Conservation (phyloP, 1,140 invertebrate species). For the Conus betulinus region DNA sequence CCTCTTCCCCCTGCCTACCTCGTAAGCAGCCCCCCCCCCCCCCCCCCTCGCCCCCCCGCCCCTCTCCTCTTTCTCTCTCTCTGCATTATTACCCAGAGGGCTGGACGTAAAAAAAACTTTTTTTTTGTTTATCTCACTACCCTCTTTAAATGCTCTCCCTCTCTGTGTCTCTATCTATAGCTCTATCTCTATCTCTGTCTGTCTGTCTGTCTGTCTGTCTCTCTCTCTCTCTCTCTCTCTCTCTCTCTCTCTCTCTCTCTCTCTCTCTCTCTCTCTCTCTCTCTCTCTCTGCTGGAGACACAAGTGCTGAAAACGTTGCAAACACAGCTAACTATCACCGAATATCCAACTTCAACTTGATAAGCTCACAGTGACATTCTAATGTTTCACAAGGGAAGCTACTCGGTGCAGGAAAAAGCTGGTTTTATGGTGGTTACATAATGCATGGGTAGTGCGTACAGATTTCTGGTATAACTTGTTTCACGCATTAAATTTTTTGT, state of each 20-base stretch:
- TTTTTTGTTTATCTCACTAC: too few relatives aligned
- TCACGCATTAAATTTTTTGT: too few relatives aligned
- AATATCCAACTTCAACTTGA: too few relatives aligned
- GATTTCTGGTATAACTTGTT: too few relatives aligned
- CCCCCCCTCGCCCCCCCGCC: neutral
- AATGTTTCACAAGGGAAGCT: too few relatives aligned
- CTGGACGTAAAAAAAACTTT: too few relatives aligned
- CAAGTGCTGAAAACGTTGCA: too few relatives aligned
- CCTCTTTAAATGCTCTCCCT: neutral
- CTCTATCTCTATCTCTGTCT: neutral
- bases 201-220: neutral
- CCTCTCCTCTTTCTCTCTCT: neutral
- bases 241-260: constrained; percentile 13
- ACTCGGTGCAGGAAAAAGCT: too few relatives aligned
- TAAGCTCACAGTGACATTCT: too few relatives aligned
- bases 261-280: constrained; percentile 18
- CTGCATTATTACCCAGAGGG: neutral
- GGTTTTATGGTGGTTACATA: too few relatives aligned
- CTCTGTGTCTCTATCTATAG: neutral
- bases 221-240: neutral
- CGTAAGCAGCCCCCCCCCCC: neutral
- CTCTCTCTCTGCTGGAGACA: neutral
- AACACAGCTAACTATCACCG: too few relatives aligned
- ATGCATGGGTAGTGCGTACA: too few relatives aligned
- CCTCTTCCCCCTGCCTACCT: neutral